Conservation (phyloP, 2,888 invertebrate genomes). For the Petrolisthes cinctipes region DNA sequence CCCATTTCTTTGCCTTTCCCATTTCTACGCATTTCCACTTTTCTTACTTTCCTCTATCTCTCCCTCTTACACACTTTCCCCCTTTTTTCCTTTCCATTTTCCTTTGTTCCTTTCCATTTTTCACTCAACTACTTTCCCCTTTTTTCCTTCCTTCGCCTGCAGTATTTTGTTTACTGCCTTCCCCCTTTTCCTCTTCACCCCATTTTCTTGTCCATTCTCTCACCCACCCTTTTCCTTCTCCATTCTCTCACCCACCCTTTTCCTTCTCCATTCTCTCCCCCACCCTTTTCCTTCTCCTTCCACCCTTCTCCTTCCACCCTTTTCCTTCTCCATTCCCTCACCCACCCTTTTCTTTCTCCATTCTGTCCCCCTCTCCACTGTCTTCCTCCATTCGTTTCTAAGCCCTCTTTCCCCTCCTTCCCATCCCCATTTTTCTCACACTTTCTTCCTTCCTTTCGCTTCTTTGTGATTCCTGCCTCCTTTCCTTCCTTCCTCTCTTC, state of each 20-base stretch:
- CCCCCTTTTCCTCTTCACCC: background rate
- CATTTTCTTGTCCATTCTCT: background rate
- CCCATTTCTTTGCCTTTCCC: background rate
- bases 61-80: background rate
- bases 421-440: no score
- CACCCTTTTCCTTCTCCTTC: background rate
- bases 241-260: background rate
- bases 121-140: background rate
- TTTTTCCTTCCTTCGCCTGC: background rate
- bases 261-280: background rate
- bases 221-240: background rate
- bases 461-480: background rate
- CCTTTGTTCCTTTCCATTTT: background rate
- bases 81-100: background rate
- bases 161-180: background rate
- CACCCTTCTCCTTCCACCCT: background rate
- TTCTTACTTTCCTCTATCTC: background rate
- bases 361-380: background rate
- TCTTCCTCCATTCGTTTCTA: background rate
- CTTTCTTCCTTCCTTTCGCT: background rate
- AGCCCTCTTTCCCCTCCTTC: background rate
- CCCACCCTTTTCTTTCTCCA: slow-evolving; percentile 4
- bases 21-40: background rate
- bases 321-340: background rate
- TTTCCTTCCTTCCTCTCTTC: background rate